phyloP scores from a whole-genome alignment of 2,888 invertebrate genomes.

The Tubulanus polymorphus region DNA sequence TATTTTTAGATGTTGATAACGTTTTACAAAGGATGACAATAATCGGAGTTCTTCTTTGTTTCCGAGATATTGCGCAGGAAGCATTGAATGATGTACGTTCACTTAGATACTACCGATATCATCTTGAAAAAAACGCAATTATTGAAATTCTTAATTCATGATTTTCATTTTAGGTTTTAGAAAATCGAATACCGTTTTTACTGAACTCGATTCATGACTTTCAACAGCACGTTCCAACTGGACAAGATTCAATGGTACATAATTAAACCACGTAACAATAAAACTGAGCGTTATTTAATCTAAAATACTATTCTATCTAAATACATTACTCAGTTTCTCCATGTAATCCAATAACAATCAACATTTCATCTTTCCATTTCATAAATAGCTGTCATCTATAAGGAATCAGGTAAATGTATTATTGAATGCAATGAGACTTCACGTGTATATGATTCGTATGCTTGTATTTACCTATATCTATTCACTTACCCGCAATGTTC shows the following conservation, averaged over 20 bases:
- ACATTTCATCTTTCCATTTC: background rate
- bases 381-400: conserved; percentile 1
- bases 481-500: background rate
- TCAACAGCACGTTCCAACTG: conserved; percentile 80
- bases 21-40: conserved; percentile 96
- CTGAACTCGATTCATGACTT: conserved; percentile 93
- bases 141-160: background rate
- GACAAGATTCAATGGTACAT: conserved; percentile 66
- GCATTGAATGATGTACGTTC: conserved; percentile 68
- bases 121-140: background rate
- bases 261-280: no score
- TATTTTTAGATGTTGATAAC: conserved; percentile 73
- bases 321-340: no score
- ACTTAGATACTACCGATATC: background rate
- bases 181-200: conserved; percentile 91
- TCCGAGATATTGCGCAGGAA: conserved; percentile 88
- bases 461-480: no score
- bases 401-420: background rate
- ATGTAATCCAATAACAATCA: no score
- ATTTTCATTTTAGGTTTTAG: conserved; percentile 58
- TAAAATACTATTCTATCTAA: no score
- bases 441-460: no score
- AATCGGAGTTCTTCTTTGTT: conserved; percentile 94
- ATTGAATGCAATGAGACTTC: no score
- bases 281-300: no score